Evolutionary conservation across 2,797 vertebrate species (phyloP).

Genomic region (Spinus olivaceus): DNA sequence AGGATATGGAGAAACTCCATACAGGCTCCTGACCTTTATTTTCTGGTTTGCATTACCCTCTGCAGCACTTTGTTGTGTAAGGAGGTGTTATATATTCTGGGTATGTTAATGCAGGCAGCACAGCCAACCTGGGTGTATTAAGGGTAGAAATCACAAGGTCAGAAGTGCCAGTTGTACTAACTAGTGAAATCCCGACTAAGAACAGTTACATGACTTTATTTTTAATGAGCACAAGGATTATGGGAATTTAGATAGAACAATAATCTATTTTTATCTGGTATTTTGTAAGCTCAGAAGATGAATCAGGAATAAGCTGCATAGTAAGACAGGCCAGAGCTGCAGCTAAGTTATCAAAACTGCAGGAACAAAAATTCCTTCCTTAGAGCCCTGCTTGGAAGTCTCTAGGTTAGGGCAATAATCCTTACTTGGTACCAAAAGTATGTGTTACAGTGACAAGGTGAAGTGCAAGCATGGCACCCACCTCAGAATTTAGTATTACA

Average conservation of each 20-base stretch:
- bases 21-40: background rate
- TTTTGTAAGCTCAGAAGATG: conserved; percentile 31
- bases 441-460: background rate
- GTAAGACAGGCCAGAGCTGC: background rate
- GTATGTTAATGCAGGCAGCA: background rate
- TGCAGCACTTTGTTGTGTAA: background rate
- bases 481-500: background rate
- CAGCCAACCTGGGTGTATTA: background rate
- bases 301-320: conserved; percentile 5
- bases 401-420: background rate
- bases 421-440: background rate
- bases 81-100: background rate
- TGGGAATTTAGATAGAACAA: conserved; percentile 33
- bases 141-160: conserved; percentile 24
- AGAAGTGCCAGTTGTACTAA: background rate
- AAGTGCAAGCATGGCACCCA: background rate
- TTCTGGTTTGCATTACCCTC: background rate
- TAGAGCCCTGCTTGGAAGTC: background rate
- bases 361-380: background rate
- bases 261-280: conserved; percentile 44
- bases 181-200: conserved; percentile 41
- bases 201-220: conserved; percentile 28
- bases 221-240: conserved; percentile 51
- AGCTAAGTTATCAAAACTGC: background rate
- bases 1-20: background rate